Percentiles rank a stretch among this genome's conserved stretches.
These are phyloP conservation scores for Polyergus mexicanus DNA, from an alignment of 1,140 invertebrate species.

Conservation along the genomic window DNA sequence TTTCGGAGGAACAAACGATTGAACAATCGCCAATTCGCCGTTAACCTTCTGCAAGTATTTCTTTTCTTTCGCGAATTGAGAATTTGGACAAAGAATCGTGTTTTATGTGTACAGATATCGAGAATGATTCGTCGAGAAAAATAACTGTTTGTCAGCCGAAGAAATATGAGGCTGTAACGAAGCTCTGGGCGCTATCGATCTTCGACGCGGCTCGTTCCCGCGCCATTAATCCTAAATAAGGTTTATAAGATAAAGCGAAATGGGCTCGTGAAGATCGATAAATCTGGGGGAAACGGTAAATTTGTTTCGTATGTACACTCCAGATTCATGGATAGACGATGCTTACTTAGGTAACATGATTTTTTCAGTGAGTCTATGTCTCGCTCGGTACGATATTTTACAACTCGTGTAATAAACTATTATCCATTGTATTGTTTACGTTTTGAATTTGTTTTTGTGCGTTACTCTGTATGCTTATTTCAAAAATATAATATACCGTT, in stretches of 20 bases:
- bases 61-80: background rate
- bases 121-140: conserved; percentile 58
- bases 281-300: conserved; percentile 64
- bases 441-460: background rate
- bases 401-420: conserved; percentile 16
- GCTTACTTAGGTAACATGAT: conserved; percentile 30
- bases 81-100: background rate
- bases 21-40: background rate
- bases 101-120: conserved; percentile 10
- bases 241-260: conserved; percentile 73
- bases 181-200: conserved; percentile 67
- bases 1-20: conserved; percentile 20
- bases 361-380: conserved; percentile 20
- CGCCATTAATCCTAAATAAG: conserved; percentile 75
- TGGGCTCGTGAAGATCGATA: conserved; percentile 65
- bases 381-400: background rate
- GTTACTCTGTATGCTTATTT: background rate
- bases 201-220: conserved; percentile 54
- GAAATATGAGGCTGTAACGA: conserved; percentile 67
- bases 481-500: background rate
- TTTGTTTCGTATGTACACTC: conserved; percentile 61
- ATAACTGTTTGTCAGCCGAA: conserved; percentile 62
- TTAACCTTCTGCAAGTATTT: background rate
- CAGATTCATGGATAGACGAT: conserved; percentile 64
- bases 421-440: background rate